These are phyloP conservation scores for Pachyuromys duprasi DNA, from an alignment of 2,797 vertebrate genomes.

Conservation along the genomic window DNA sequence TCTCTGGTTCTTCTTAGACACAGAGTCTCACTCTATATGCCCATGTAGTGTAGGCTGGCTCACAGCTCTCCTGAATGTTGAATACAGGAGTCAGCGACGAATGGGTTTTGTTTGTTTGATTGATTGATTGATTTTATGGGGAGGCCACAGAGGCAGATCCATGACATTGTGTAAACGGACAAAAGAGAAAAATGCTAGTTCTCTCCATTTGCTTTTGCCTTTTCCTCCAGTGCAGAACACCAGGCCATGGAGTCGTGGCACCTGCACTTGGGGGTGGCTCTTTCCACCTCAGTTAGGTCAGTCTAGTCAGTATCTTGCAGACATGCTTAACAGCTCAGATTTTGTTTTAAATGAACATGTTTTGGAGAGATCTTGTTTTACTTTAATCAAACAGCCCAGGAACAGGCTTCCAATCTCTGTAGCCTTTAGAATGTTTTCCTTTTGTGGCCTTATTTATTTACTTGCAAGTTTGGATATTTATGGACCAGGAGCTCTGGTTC, in stretches of 20 bases:
- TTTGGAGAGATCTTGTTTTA: conserved; percentile 11
- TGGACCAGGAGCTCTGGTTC: neutral
- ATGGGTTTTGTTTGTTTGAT: neutral
- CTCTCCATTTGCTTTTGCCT: neutral
- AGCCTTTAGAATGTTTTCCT: neutral
- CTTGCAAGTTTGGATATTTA: neutral
- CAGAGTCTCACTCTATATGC: neutral
- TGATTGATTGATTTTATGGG: neutral
- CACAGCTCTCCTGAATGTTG: neutral
- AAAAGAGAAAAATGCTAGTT: neutral
- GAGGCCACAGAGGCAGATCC: neutral
- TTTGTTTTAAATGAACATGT: neutral
- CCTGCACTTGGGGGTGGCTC: neutral
- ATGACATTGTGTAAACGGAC: neutral
- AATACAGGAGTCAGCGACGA: neutral
- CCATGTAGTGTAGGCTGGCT: too few species aligned
- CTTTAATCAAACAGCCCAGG: neutral
- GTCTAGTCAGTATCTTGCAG: neutral
- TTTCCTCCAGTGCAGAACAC: neutral
- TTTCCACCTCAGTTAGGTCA: neutral
- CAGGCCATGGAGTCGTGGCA: neutral
- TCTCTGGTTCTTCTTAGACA: neutral
- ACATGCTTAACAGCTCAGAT: neutral
- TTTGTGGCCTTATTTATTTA: neutral
- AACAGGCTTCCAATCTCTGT: neutral